Evolutionary conservation across 2,888 invertebrate genomes (phyloP).

Genomic region (Biston betularia): DNA sequence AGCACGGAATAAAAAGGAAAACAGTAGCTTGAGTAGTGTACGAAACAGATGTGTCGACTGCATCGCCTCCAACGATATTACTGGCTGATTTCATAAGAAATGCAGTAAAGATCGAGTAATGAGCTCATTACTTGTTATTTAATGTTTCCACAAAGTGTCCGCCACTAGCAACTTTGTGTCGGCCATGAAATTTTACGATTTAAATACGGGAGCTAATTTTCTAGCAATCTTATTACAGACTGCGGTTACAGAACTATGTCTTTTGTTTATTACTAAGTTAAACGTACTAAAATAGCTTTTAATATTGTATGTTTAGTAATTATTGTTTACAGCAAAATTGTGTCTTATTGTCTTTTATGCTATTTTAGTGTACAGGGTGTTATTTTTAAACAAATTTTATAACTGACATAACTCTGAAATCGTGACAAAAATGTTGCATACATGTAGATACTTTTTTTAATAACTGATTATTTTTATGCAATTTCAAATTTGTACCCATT

Average conservation of each 20-base stretch:
- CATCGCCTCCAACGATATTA: conserved; percentile 10
- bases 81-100: conserved; percentile 35
- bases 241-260: conserved; percentile 16
- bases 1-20: neutral
- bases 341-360: neutral
- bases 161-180: conserved; percentile 33
- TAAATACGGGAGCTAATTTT: conserved; percentile 36
- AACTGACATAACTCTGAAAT: no score
- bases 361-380: no score
- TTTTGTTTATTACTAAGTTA: conserved; percentile 19
- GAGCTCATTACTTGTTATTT: conserved; percentile 33
- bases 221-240: conserved; percentile 25
- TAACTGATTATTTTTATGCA: no score
- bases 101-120: conserved; percentile 31
- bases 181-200: conserved; percentile 36
- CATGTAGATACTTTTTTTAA: no score
- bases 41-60: conserved; percentile 20
- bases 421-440: no score
- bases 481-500: no score
- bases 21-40: conserved; percentile 6
- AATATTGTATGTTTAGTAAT: neutral
- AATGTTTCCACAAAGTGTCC: conserved; percentile 36
- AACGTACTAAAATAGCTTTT: conserved; percentile 6
- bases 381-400: no score
- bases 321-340: neutral